phyloP scores from a whole-genome alignment of 2,113 vertebrate genomes.

The Dicerorhinus sumatrensis region DNA sequence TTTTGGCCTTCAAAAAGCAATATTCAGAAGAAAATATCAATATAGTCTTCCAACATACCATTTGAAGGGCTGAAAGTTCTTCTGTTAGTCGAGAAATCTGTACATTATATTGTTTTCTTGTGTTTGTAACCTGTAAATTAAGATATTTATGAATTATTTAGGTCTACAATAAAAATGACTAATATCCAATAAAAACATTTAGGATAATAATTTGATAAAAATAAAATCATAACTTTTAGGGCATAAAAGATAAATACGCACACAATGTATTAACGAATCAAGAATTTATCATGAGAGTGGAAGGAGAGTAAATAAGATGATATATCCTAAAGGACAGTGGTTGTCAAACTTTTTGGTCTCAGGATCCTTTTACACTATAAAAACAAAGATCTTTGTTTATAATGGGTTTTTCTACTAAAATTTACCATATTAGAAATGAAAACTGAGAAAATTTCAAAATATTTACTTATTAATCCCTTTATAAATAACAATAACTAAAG shows the following conservation, averaged over 20 bases:
- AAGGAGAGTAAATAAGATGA: neutral
- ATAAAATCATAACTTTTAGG: neutral
- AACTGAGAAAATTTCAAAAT: slow-evolving; percentile 1
- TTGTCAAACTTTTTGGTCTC: neutral
- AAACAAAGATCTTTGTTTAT: neutral
- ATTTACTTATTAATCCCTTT: slow-evolving; percentile 1
- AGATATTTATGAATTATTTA: slow-evolving; percentile 19
- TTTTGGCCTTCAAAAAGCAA: neutral
- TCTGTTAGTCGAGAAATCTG: slow-evolving; percentile 93
- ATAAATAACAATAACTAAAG: slow-evolving; percentile 12
- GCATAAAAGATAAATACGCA: slow-evolving; percentile 31
- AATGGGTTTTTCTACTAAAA: neutral
- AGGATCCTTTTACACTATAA: neutral
- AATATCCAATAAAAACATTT: slow-evolving; percentile 15
- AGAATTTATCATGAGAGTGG: neutral
- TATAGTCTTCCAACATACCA: slow-evolving; percentile 87
- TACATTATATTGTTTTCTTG: slow-evolving; percentile 91
- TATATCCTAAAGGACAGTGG: neutral
- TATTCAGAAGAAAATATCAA: slow-evolving; percentile 27
- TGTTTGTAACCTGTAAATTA: slow-evolving; percentile 89
- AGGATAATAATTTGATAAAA: neutral
- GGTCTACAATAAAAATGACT: slow-evolving; percentile 13
- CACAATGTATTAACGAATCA: neutral
- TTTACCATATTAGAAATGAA: slow-evolving; percentile 53
- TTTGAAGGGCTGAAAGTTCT: slow-evolving; percentile 92